phyloP scores from a whole-genome alignment of 2,888 invertebrate genomes.

The Cryptocephalus primarius region DNA sequence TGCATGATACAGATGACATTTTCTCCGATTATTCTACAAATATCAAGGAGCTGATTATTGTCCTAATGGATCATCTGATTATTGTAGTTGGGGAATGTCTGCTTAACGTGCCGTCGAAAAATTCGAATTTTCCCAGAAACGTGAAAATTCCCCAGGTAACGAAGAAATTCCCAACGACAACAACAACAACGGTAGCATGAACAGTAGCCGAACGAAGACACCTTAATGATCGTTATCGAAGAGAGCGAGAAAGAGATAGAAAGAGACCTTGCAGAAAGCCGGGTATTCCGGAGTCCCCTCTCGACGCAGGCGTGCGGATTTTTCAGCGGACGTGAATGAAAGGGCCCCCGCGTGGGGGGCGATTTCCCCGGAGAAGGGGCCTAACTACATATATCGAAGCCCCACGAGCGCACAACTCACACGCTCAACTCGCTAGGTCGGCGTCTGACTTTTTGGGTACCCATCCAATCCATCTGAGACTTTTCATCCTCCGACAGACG shows the following conservation, averaged over 20 bases:
- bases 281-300: slow-evolving; percentile 34
- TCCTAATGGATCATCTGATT: no score
- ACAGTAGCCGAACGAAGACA: background rate
- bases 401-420: slow-evolving; percentile 26
- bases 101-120: background rate
- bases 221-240: slow-evolving; percentile 3
- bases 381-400: slow-evolving; percentile 33
- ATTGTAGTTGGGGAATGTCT: no score
- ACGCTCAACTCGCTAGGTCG: slow-evolving; percentile 30
- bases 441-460: slow-evolving; percentile 14
- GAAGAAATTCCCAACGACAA: background rate
- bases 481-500: slow-evolving; percentile 29
- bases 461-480: background rate
- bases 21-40: no score
- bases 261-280: slow-evolving; percentile 14
- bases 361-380: slow-evolving; percentile 29
- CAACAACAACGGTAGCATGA: background rate
- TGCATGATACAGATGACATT: no score
- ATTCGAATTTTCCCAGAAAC: background rate
- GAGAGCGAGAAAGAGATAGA: slow-evolving; percentile 5
- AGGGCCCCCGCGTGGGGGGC: slow-evolving; percentile 39
- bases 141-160: background rate
- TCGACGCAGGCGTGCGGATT: slow-evolving; percentile 51
- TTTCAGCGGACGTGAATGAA: slow-evolving; percentile 32
- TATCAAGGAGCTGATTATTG: no score